Evolutionary conservation across 2,113 vertebrate species (phyloP).

Genomic region (Rhagologus leucostigma): DNA sequence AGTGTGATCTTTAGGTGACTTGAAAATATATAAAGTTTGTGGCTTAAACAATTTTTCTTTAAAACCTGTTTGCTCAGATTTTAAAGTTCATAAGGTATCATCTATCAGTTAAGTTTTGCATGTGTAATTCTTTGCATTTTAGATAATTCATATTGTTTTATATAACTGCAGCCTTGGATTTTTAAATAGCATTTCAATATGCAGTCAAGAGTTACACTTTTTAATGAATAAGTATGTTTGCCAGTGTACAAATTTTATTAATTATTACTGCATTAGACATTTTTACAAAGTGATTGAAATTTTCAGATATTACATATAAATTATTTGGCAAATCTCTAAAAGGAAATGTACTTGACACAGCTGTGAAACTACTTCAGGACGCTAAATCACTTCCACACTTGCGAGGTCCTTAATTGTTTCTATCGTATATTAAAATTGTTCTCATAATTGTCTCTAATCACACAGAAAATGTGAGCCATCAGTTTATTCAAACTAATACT

Average conservation of each 20-base stretch:
- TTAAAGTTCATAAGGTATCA: conserved; percentile 12
- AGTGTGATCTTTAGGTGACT: background rate
- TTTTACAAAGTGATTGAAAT: conserved; percentile 52
- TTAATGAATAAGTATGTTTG: conserved; percentile 6
- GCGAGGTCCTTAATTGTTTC: conserved; percentile 48
- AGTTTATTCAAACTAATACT: conserved; percentile 9
- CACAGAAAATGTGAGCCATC: conserved; percentile 15
- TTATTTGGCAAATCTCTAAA: conserved; percentile 56
- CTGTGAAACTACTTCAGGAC: conserved; percentile 52
- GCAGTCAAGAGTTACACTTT: background rate
- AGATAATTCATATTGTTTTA: conserved; percentile 29
- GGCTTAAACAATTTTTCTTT: conserved; percentile 15
- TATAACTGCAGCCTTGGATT: background rate
- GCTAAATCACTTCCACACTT: conserved; percentile 51
- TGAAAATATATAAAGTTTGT: background rate
- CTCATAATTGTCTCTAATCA: conserved; percentile 42
- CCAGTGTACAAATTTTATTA: background rate
- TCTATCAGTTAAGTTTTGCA: background rate
- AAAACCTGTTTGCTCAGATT: conserved; percentile 11
- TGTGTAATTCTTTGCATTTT: conserved; percentile 11
- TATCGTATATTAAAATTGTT: conserved; percentile 51
- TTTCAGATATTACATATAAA: conserved; percentile 45
- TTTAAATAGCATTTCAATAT: conserved; percentile 33
- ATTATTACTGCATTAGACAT: conserved; percentile 44
- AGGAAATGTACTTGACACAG: conserved; percentile 58